Base-by-base conservation (phyloP, 1,140 invertebrate species). In the Aphelenchoides besseyi region DNA sequence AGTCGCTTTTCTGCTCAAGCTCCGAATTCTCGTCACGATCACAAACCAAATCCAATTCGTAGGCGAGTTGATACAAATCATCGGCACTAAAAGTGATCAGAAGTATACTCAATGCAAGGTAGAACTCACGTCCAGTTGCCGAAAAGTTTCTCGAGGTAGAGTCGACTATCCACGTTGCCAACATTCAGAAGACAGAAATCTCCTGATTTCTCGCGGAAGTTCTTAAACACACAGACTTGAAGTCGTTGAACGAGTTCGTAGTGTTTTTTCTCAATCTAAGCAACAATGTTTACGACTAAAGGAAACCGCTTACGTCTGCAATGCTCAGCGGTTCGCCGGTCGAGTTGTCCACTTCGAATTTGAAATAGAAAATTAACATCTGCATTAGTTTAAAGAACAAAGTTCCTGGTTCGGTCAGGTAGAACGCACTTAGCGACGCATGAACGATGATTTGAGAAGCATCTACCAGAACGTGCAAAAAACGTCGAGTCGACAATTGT, bases 341-440 rank as follows among this genome's bases (percentile, higher is more conserved):
- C 77, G 93, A 90, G 84, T 98, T 95, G 85, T 93, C 95, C 69
- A 99, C 98, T 87, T 99, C 97, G 87, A 98, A 99, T 71, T 92
- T 89, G 0, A 92, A 90, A 86, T 98, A 99, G 82, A 97, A 97
- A 84, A 94, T 94, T 9, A 99, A 86, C 90, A 95, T 95, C 73
- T 96, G 92, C 75, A 98, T 85, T 2, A 99, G 87, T 91, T 84
- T 72, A 52, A 78, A 85, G 85, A 98, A 98, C 0, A 99, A 87
- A 82, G 92, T 91, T 41, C 95, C 95, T 82, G 97, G 94, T 5
- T 89, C 86, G n/a, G 69, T 71, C 28, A 35, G 32, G 48, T 83
- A 78, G 18, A 83, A 68, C 12, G 74, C 48, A 0, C 92, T 92
- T 52, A 97, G 85, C 74, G 91, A 89, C 84, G 93, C 95, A 53